Base-by-base conservation (phyloP, 2,797 vertebrate species). In the Anas bernieri region DNA sequence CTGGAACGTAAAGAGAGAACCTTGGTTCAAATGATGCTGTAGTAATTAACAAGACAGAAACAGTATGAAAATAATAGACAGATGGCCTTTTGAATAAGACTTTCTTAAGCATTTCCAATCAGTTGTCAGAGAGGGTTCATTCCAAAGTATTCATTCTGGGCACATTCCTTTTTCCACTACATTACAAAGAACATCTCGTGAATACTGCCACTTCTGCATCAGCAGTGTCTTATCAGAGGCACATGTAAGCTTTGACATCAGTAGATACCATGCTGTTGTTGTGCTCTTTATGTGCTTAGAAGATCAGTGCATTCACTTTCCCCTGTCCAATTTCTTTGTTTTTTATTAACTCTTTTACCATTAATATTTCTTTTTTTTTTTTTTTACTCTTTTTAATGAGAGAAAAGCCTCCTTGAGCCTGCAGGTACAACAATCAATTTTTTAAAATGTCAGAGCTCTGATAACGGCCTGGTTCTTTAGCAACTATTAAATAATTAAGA, bases 401-500 rank as follows among this genome's bases (percentile, higher is more conserved):
- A 83, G 33, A 83, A 76, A 85, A 93, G 7, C 14, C 43, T 83
- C 66, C 8, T 33, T 35, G 12, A 91, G 59, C 55, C 83, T 82
- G 33, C 62, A 92, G 80, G 92, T 86, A 84, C 94, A 88, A 59
- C 46, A 89, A 85, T 45, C 26, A 62, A 68, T 15, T 79, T 72
- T 92, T 88, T 70, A 17, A 90, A 87, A 74, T 88, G 58, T 70
- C 88, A 93, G 72, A 84, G 35, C 28, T 91, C 69, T 81, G 48
- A 79, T 61, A 86, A 89, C 83, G 43, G 72, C 31, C 54, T 52
- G 9, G n/a, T 67, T 78, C 86, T 94, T 95, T 50, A 91, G 66
- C 30, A 96, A 54, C 45, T 83, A 58, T 92, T 93, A 84, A 94
- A 96, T 92, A 96, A 95, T 94, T 77, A 89, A 94, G 68, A 88